Base-by-base conservation (phyloP, 37 sponge, comb jelly and placozoan genomes). In the Oopsacas minuta region DNA sequence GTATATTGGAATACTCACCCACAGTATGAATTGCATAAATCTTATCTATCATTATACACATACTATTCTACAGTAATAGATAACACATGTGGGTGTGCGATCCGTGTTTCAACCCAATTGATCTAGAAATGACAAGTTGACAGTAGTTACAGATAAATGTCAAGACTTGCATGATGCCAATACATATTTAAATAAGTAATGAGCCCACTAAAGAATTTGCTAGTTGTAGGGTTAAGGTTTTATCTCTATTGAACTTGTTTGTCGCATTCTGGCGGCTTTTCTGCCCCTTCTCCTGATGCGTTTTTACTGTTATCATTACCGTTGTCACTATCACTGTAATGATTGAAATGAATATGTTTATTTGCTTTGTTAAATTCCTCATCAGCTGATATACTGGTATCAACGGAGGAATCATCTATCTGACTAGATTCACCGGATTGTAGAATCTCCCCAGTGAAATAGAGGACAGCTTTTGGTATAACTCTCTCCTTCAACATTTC, bases 391-490 rank as follows among this genome's bases (percentile, higher is more conserved):
- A 61, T 25, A 61, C 75, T 61, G 1, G 75, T 61, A 12, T 3
- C 28, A 34, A 7, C 30, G 22, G 28, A 25, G 22, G 75, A 20
- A 3, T 61, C 75, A 12, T 61, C 75, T n/a, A 61, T 61, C 75
- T 61, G 28, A 34, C 75, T 61, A 3, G 75, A 61, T 5, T 25
- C 17, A 3, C 30, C 75, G 20, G 75, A 61, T 3, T 3, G 28
- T 3, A 61, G 75, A n/a, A 61, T 61, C 30, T 61, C 75, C 75
- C 75, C 75, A 7, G 75, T 61, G 75, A 61, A 61, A 34, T 61
- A 61, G 75, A 61, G 75, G 1, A 61, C 75, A 12, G 75, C 75
- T n/a, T 61, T 61, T 34, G 75, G 75, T 25, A 61, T 61, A n/a
- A 61, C 75, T 61, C 75, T 61, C 7, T 61, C 75, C 22, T 61